Evolutionary conservation across 2,888 invertebrate species (phyloP), one percentile per base, ranked within the genome.

Genomic region (Pilophorus perplexus): DNA sequence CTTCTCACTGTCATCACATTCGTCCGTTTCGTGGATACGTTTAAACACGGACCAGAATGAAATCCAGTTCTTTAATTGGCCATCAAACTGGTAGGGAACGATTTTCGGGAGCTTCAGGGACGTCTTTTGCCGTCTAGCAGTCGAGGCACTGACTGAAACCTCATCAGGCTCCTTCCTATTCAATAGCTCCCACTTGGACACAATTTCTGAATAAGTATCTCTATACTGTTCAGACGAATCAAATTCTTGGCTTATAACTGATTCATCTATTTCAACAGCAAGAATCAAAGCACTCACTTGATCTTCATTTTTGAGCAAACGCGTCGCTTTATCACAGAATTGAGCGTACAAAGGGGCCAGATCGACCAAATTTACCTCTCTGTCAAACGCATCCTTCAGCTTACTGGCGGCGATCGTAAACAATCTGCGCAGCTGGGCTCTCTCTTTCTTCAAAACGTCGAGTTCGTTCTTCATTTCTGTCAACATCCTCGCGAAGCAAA

Each of bases 51-150:
- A 64, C 72, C 73, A 74, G 46, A 73, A 74, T 0, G 62, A 52
- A 20, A 73, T 65, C 74, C 73, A 74, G 10, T 73, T 68, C 28
- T 65, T 67, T 6, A 72, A 18, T 28, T 70, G 66, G 5, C 72
- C 73, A 50, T 52, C 66, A 67, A 71, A 74, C 59, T 72, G 71
- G 1, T 64, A 60, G 3, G 73, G 64, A 40, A 74, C 42, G 6
- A 60, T 37, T 23, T 60, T 60, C 3, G 60, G 60, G 2, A 46
- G 44, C 25, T 57, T 57, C 6, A 57, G 18, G 10, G 5, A n/a
- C 10, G 10, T 12, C 12, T 48, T 20, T 16, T 60, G 44, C 12
- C 25, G 3, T 40, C 8, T 42, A 3, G 4, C 42, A 14, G 44
- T 4, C 14, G 12, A 12, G 38, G 12, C 14, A 12, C 5, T 22